Evolutionary conservation across 2,797 vertebrate genomes (phyloP).

Genomic region (Uromys caudimaculatus): DNA sequence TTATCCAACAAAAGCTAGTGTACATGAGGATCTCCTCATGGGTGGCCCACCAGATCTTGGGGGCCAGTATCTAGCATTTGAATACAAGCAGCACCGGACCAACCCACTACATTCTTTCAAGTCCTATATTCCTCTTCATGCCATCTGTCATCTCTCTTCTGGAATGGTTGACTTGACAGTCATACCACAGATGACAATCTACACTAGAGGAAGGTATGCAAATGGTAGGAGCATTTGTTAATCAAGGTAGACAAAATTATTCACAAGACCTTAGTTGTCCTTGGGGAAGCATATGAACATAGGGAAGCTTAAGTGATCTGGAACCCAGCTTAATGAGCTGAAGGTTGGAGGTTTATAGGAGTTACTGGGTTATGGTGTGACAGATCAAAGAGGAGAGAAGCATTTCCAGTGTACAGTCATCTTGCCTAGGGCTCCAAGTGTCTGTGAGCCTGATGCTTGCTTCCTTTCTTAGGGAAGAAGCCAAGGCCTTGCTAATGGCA

Average conservation of each 20-base stretch:
- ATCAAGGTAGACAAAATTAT: background rate
- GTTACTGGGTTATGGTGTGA: background rate
- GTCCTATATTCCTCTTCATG: background rate
- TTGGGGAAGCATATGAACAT: slow-evolving; percentile 19
- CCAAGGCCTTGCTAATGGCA: background rate
- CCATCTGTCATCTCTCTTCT: background rate
- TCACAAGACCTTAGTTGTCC: background rate
- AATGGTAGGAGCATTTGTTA: slow-evolving; percentile 33
- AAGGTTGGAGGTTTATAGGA: background rate
- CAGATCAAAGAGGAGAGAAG: background rate
- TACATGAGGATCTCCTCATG: background rate
- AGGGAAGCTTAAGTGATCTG: background rate
- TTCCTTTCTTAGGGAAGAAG: background rate
- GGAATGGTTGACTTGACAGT: background rate
- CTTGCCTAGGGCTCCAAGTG: background rate
- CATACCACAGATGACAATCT: background rate
- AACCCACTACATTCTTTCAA: background rate
- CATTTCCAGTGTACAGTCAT: background rate
- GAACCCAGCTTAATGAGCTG: background rate
- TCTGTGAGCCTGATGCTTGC: background rate
- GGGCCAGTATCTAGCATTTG: background rate
- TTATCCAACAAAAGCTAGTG: background rate
- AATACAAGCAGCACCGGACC: background rate
- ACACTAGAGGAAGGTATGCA: background rate
- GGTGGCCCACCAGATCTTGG: background rate